Evolutionary conservation across 2,113 vertebrate species (phyloP).

Genomic region (Gracilinanus agilis): DNA sequence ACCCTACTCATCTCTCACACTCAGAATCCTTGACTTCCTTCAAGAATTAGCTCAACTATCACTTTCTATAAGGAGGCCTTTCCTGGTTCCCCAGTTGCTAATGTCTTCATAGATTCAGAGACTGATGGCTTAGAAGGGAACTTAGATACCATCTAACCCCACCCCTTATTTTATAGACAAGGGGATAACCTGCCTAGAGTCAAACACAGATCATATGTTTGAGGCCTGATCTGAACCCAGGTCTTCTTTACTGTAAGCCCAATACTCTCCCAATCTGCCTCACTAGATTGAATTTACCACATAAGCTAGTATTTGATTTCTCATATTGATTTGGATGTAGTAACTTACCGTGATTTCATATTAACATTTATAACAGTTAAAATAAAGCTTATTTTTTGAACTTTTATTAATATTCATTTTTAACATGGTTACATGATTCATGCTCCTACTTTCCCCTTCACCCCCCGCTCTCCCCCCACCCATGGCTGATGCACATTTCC

Average conservation of each 20-base stretch:
- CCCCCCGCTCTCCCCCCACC: no score
- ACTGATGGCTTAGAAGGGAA: neutral
- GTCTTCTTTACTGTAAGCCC: neutral
- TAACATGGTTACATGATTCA: no score
- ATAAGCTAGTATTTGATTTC: neutral
- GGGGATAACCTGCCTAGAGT: neutral
- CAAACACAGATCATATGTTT: neutral
- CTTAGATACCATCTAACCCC: neutral
- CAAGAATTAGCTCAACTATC: neutral
- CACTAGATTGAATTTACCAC: neutral
- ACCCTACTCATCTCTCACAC: neutral
- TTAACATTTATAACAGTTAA: neutral
- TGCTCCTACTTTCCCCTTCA: no score
- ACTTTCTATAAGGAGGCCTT: neutral
- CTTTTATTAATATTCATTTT: no score
- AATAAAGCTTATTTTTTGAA: no score
- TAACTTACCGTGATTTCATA: neutral
- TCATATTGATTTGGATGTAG: neutral
- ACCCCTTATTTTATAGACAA: neutral
- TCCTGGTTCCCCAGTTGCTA: neutral
- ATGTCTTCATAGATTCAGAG: neutral
- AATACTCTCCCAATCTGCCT: neutral
- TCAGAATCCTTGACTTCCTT: neutral
- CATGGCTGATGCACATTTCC: no score
- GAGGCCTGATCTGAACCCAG: neutral